Percentiles rank a stretch among this genome's conserved stretches.
Evolutionary conservation across 2,888 invertebrate genomes (phyloP).

Genomic region (Agonopterix arenella): DNA sequence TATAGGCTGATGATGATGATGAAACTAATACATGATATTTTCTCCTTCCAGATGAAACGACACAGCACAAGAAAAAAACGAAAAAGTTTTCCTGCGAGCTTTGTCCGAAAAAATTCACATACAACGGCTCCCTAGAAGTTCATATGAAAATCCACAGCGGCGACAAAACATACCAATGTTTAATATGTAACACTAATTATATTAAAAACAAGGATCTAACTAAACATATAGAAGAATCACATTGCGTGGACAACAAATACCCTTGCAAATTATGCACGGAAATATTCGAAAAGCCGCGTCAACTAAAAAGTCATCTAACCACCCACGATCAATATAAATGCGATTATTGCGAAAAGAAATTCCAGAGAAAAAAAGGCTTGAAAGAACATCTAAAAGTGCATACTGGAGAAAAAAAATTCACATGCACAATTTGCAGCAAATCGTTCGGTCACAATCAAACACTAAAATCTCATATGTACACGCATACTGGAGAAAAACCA

Average conservation of each 20-base stretch:
- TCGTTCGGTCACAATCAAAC: slow-evolving; percentile 60
- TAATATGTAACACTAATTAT: slow-evolving; percentile 42
- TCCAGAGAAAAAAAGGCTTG: slow-evolving; percentile 51
- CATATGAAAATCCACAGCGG: slow-evolving; percentile 40
- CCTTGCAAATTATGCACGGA: slow-evolving; percentile 47
- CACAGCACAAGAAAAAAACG: slow-evolving; percentile 13
- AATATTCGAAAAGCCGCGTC: slow-evolving; percentile 36
- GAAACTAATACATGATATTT: not conserved
- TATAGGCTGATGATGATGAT: no score
- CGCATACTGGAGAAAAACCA: slow-evolving; percentile 58
- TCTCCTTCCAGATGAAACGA: slow-evolving; percentile 14
- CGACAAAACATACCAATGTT: slow-evolving; percentile 45
- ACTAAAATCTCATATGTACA: slow-evolving; percentile 55
- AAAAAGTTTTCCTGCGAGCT: slow-evolving; percentile 26
- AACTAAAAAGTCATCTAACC: slow-evolving; percentile 49
- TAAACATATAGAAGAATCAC: slow-evolving; percentile 39
- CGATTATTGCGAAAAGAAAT: slow-evolving; percentile 44
- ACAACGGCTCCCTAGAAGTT: slow-evolving; percentile 38
- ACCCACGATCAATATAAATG: slow-evolving; percentile 52
- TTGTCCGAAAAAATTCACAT: slow-evolving; percentile 35
- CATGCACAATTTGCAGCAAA: slow-evolving; percentile 46
- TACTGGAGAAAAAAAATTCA: slow-evolving; percentile 48
- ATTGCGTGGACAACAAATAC: slow-evolving; percentile 32
- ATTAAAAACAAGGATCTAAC: slow-evolving; percentile 48
- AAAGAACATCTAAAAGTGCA: slow-evolving; percentile 62